Base-by-base conservation (phyloP, 2,888 invertebrate species). In the Dorcus hopei region DNA sequence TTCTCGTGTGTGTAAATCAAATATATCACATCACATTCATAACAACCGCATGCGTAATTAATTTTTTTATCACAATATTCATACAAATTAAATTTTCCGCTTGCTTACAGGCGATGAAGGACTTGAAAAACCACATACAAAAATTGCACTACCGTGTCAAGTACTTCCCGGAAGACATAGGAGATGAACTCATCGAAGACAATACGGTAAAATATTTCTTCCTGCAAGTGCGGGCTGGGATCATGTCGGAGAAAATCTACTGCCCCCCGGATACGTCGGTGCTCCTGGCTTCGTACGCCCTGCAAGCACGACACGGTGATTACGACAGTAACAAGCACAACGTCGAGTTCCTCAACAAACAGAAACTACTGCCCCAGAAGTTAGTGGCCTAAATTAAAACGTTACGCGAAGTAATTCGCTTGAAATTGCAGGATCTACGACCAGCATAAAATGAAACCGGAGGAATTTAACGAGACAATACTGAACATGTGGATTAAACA, bases 221-320 rank as follows among this genome's bases (percentile, higher is more conserved):
- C 80, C 85, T 91, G 69, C 91, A 93, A 86, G 94, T 96, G 66
- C 97, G 97, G 82, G 95, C 95, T 78, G 91, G 90, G 66, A 97
- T 99, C 78, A 85, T 98, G 67, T 91, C 91, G 61, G 97, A 97
- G 80, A 97, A 97, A 81, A 94, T 98, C 74, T 99, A 97, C 82
- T 99, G 98, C 79, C 98, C 99, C 66, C 95, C 98, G 40, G 99
- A 99, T 82, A 97, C 98, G 49, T 95, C 95, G 11, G 97, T 98
- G 19, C 84, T 99, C 65, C 83, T 99, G 58, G 97, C 97, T 14
- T 97, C 97, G 50, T 99, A 97, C 80, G 97, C 97, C 45, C 93
- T 95, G 63, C 98, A 99, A 80, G 96, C 94, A 66, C 91, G 98
- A 72, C 95, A 97, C 79, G 97, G 97, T 3, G 98, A 99, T 81